phyloP scores from a whole-genome alignment of 1,140 invertebrate species.

The Drosophila bipectinata region DNA sequence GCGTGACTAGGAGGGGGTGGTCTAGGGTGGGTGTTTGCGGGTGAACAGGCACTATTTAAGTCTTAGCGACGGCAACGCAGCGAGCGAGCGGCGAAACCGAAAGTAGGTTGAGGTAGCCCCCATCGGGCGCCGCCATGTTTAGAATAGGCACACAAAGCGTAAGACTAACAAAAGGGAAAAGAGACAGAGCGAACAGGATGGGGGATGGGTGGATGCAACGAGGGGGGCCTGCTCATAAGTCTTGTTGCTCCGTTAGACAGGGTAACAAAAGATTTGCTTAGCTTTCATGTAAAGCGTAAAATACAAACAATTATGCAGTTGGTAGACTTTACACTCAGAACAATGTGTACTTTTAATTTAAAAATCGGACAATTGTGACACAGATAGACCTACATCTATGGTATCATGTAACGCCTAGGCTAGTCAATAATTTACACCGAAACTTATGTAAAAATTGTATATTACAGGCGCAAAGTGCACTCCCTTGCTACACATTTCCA shows the following conservation, averaged over 20 bases:
- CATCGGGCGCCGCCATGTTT: slow-evolving; percentile 73
- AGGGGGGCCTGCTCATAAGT: slow-evolving; percentile 12
- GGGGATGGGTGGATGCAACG: neutral
- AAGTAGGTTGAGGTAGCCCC: slow-evolving; percentile 80
- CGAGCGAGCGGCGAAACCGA: slow-evolving; percentile 23
- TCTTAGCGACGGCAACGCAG: slow-evolving; percentile 52
- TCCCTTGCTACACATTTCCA: slow-evolving; percentile 28
- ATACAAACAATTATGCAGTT: slow-evolving; percentile 81
- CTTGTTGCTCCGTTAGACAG: slow-evolving; percentile 67
- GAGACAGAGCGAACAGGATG: slow-evolving; percentile 1
- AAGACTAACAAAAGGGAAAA: slow-evolving; percentile 68
- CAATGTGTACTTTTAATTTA: neutral
- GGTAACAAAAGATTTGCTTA: slow-evolving; percentile 82
- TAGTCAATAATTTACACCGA: neutral
- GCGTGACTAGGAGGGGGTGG: neutral
- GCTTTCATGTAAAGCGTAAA: slow-evolving; percentile 82
- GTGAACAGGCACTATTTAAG: slow-evolving; percentile 64
- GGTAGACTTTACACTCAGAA: slow-evolving; percentile 10
- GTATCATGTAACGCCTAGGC: neutral
- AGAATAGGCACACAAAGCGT: slow-evolving; percentile 78
- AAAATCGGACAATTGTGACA: neutral
- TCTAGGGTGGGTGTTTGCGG: slow-evolving; percentile 1
- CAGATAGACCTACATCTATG: neutral
- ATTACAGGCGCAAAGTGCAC: slow-evolving; percentile 3
- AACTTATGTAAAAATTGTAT: neutral